Evolutionary conservation across 2,113 vertebrate species (phyloP).

Genomic region (Varanus salvator): DNA sequence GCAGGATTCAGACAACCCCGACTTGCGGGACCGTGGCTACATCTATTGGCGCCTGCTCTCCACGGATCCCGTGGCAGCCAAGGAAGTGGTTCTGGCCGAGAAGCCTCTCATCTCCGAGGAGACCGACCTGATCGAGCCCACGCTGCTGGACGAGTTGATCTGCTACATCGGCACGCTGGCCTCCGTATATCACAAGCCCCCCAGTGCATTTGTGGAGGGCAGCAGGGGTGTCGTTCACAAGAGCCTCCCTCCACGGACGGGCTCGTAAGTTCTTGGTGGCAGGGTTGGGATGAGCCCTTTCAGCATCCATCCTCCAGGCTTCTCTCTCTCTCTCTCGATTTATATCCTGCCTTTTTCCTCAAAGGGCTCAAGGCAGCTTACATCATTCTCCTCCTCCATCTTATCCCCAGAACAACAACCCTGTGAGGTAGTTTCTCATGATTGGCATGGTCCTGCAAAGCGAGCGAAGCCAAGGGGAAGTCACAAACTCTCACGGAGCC

Average conservation of each 20-base stretch:
- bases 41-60: conserved; percentile 99
- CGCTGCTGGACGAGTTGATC: conserved; percentile 95
- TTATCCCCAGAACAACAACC: no score
- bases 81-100: conserved; percentile 97
- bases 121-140: conserved; percentile 97
- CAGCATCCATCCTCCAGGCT: no score
- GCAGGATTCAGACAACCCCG: conserved; percentile 97
- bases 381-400: no score
- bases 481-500: no score
- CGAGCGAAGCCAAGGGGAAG: no score
- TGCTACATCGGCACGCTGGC: conserved; percentile 97
- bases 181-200: conserved; percentile 98
- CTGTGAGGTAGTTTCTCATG: no score
- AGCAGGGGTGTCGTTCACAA: conserved; percentile 93
- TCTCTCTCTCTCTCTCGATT: no score
- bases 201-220: conserved; percentile 96
- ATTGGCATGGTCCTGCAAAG: no score
- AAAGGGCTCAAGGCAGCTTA: no score
- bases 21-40: conserved; percentile 95
- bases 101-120: conserved; percentile 98
- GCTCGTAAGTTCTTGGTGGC: conserved; percentile 87
- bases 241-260: conserved; percentile 86
- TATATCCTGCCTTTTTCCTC: no score
- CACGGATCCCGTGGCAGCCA: conserved; percentile 95
- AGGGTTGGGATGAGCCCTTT: no score